These are phyloP conservation scores for Chloroclysta siterata DNA, from an alignment of 2,888 invertebrate genomes.

Conservation along the genomic window DNA sequence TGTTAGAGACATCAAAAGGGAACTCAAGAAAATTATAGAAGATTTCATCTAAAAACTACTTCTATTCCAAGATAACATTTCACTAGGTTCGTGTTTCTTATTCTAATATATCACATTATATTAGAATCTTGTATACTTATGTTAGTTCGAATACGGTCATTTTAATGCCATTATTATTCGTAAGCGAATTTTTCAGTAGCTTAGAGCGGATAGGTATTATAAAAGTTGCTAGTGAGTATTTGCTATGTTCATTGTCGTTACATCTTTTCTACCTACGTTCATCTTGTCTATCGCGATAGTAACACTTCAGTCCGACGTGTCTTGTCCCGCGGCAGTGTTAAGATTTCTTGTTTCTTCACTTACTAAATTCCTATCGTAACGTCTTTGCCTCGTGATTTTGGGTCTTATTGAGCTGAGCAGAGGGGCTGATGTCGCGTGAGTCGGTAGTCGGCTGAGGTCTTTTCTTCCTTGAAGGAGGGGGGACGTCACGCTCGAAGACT, in stretches of 20 bases:
- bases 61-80: constrained; percentile 58
- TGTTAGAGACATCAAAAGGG: constrained; percentile 69
- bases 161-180: constrained; percentile 19
- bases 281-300: neutral
- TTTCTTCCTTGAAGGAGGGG: constrained; percentile 83
- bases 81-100: constrained; percentile 64
- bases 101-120: constrained; percentile 78
- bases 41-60: constrained; percentile 44
- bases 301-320: constrained; percentile 73
- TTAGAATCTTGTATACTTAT: constrained; percentile 79
- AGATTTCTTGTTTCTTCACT: constrained; percentile 77
- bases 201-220: constrained; percentile 16
- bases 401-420: constrained; percentile 76
- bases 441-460: constrained; percentile 64
- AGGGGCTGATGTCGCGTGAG: constrained; percentile 77
- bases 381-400: constrained; percentile 76
- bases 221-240: constrained; percentile 15
- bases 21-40: constrained; percentile 59
- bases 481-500: constrained; percentile 87
- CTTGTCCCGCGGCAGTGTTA: constrained; percentile 70
- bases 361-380: constrained; percentile 74
- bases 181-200: constrained; percentile 4
- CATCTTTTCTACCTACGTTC: constrained; percentile 4
- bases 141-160: constrained; percentile 34
- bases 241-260: constrained; percentile 1